These are phyloP conservation scores for Gallinago nigripennis DNA, from an alignment of 2,797 vertebrate genomes.

Conservation along the genomic window DNA sequence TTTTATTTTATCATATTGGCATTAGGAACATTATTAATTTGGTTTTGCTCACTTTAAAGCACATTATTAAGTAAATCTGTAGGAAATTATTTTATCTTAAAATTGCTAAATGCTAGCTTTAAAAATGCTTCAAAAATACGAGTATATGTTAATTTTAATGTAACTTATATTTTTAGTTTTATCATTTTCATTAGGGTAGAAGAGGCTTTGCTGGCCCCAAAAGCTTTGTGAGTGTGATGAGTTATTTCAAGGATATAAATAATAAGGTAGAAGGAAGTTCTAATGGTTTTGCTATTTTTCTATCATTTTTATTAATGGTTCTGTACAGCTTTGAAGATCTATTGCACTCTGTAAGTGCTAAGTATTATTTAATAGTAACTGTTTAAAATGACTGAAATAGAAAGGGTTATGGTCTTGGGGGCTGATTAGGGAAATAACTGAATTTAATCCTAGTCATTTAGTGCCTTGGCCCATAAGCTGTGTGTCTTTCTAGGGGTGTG, in stretches of 20 bases:
- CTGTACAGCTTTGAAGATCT: slow-evolving; percentile 58
- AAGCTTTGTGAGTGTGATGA: background rate
- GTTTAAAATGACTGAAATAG: slow-evolving; percentile 47
- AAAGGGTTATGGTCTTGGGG: slow-evolving; percentile 13
- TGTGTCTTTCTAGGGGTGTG: background rate
- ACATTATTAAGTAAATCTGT: background rate
- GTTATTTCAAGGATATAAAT: slow-evolving; percentile 44
- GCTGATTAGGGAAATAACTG: slow-evolving; percentile 30
- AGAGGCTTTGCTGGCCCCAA: background rate
- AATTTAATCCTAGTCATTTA: background rate
- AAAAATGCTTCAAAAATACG: background rate
- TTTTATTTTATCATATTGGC: background rate
- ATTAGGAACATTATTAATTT: background rate
- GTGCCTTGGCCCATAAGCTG: background rate
- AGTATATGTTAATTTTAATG: background rate
- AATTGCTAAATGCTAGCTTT: background rate
- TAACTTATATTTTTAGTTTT: background rate
- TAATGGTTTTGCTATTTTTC: slow-evolving; percentile 65
- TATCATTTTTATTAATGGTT: slow-evolving; percentile 55
- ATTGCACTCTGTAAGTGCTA: slow-evolving; percentile 61
- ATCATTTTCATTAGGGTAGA: background rate
- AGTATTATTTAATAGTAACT: slow-evolving; percentile 68
- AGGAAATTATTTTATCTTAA: background rate
- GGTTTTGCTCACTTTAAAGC: background rate
- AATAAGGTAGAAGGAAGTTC: slow-evolving; percentile 45